Conservation (phyloP, 2,888 invertebrate species). For the Acleris sparsana region DNA sequence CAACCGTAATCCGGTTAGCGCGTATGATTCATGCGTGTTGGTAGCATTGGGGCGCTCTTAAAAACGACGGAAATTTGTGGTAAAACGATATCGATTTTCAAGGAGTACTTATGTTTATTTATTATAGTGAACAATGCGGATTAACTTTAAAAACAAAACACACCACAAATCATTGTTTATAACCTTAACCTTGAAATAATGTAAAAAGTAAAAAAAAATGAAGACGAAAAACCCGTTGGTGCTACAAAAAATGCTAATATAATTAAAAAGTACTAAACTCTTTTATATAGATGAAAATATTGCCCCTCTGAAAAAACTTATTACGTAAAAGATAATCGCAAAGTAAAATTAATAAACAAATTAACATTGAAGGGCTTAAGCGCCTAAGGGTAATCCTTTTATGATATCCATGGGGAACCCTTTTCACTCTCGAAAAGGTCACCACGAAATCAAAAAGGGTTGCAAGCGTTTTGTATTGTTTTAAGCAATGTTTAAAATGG, state of each 20-base stretch:
- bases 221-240: too few relatives aligned
- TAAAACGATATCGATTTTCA: background rate
- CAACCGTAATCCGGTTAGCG: constrained; percentile 72
- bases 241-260: background rate
- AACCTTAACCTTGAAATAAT: too few relatives aligned
- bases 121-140: too few relatives aligned
- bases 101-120: too few relatives aligned
- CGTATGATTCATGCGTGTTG: constrained; percentile 75
- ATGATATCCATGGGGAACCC: constrained; percentile 66
- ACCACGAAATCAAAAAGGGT: constrained; percentile 22
- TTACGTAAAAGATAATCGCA: constrained; percentile 49
- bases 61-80: constrained; percentile 30
- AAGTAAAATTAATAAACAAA: constrained; percentile 76
- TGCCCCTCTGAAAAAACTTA: constrained; percentile 50
- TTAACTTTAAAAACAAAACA: too few relatives aligned
- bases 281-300: constrained; percentile 1
- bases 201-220: too few relatives aligned
- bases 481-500: too few relatives aligned
- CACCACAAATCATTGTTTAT: too few relatives aligned
- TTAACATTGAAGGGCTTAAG: constrained; percentile 74
- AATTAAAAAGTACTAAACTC: background rate
- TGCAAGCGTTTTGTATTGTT: too few relatives aligned
- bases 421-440: constrained; percentile 48
- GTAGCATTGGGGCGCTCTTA: constrained; percentile 36
- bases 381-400: constrained; percentile 64